Percentiles rank a stretch among this genome's conserved stretches.
Conservation (phyloP, 2,797 vertebrate genomes). For the Coluber constrictor region DNA sequence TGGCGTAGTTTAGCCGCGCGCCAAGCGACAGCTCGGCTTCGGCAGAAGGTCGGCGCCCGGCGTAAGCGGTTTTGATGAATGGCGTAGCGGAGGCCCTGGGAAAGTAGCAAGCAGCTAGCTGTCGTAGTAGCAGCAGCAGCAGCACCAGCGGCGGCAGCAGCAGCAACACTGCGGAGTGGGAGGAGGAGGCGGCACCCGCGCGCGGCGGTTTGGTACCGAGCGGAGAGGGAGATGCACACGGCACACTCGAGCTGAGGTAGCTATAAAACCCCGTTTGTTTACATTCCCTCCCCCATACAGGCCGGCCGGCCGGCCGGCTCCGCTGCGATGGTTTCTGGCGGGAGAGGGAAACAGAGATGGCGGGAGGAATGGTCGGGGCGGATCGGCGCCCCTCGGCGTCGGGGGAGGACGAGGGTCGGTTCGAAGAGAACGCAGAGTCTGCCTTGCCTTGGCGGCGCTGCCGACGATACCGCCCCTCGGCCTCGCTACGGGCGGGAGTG, state of each 20-base stretch:
- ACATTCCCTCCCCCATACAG: neutral
- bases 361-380: neutral
- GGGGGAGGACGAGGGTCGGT: neutral
- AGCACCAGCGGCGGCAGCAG: neutral
- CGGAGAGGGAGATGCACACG: constrained; percentile 39
- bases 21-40: neutral
- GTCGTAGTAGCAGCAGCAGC: neutral
- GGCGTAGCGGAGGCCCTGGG: neutral
- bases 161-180: constrained; percentile 5
- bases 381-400: neutral
- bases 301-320: neutral
- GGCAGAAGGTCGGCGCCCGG: neutral
- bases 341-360: neutral
- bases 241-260: constrained; percentile 38
- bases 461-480: neutral
- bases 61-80: constrained; percentile 26
- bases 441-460: neutral
- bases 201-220: constrained; percentile 36
- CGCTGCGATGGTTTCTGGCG: neutral
- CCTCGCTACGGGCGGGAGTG: neutral
- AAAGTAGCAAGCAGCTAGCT: neutral
- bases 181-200: constrained; percentile 24
- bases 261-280: constrained; percentile 26
- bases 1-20: neutral
- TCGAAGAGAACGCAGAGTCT: neutral